phyloP scores from a whole-genome alignment of 1,140 invertebrate genomes.

The Temnothorax curvispinosus region DNA sequence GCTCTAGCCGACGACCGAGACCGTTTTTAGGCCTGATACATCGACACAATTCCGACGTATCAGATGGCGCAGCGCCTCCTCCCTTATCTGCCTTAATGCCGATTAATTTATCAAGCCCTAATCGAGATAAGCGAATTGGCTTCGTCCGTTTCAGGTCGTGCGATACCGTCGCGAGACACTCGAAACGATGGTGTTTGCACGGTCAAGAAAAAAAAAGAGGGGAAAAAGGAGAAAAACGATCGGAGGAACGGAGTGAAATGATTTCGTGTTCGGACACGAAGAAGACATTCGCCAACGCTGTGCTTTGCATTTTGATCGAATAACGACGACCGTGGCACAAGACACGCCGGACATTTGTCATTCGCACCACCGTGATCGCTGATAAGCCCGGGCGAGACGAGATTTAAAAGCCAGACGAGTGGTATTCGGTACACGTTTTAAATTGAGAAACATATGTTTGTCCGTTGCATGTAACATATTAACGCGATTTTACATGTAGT shows the following conservation, averaged over 20 bases:
- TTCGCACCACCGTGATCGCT: conserved; percentile 66
- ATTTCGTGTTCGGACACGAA: conserved; percentile 53
- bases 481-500: background rate
- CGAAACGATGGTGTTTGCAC: conserved; percentile 43
- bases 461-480: background rate
- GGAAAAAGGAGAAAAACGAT: background rate
- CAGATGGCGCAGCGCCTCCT: conserved; percentile 46
- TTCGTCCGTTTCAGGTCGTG: conserved; percentile 32
- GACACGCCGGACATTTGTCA: conserved; percentile 67
- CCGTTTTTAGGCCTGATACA: conserved; percentile 42
- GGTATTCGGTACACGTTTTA: conserved; percentile 36
- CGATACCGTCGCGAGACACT: conserved; percentile 22
- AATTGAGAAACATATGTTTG: conserved; percentile 26
- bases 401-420: conserved; percentile 30
- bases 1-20: conserved; percentile 36
- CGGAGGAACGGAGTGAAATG: conserved; percentile 19
- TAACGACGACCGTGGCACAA: conserved; percentile 46
- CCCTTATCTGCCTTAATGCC: conserved; percentile 69
- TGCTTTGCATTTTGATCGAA: conserved; percentile 61
- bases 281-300: conserved; percentile 54
- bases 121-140: conserved; percentile 57
- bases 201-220: conserved; percentile 1
- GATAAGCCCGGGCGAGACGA: conserved; percentile 60
- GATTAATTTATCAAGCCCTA: conserved; percentile 73
- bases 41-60: conserved; percentile 48